Conservation (phyloP, 2,888 invertebrate genomes). For the Philereme vetulata region DNA sequence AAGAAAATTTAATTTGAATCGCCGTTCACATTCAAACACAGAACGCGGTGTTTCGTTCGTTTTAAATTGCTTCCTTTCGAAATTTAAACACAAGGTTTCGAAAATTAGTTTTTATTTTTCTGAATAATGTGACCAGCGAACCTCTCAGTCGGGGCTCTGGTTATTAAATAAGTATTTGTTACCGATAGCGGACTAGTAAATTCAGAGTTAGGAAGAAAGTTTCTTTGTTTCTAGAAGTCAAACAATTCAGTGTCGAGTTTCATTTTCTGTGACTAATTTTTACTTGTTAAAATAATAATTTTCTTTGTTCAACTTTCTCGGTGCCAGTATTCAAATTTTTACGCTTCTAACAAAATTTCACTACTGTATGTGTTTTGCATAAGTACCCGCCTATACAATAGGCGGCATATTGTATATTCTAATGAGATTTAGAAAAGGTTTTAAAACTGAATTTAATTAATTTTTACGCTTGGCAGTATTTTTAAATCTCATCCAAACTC, state of each 20-base stretch:
- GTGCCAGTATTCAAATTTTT: slow-evolving; percentile 59
- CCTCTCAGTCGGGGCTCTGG: slow-evolving; percentile 51
- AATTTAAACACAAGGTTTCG: slow-evolving; percentile 10
- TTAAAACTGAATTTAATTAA: neutral
- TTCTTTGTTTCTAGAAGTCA: slow-evolving; percentile 69
- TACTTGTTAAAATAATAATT: slow-evolving; percentile 64
- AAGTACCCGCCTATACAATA: slow-evolving; percentile 33
- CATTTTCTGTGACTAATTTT: slow-evolving; percentile 72
- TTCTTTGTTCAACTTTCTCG: slow-evolving; percentile 61
- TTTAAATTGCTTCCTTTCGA: slow-evolving; percentile 4
- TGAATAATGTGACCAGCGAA: slow-evolving; percentile 41
- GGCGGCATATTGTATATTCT: slow-evolving; percentile 23
- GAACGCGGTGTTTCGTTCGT: slow-evolving; percentile 1
- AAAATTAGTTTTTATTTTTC: slow-evolving; percentile 13
- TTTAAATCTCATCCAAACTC: slow-evolving; percentile 1
- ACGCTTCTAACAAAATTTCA: slow-evolving; percentile 65
- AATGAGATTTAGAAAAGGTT: slow-evolving; percentile 16
- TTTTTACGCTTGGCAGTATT: neutral
- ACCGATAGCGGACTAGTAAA: slow-evolving; percentile 53
- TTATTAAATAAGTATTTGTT: slow-evolving; percentile 68
- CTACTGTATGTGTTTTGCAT: slow-evolving; percentile 43
- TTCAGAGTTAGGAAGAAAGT: slow-evolving; percentile 70
- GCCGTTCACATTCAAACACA: slow-evolving; percentile 5
- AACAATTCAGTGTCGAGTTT: slow-evolving; percentile 67
- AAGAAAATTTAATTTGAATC: neutral